phyloP scores from a whole-genome alignment of 2,113 vertebrate genomes.

The Hippocampus comes region DNA sequence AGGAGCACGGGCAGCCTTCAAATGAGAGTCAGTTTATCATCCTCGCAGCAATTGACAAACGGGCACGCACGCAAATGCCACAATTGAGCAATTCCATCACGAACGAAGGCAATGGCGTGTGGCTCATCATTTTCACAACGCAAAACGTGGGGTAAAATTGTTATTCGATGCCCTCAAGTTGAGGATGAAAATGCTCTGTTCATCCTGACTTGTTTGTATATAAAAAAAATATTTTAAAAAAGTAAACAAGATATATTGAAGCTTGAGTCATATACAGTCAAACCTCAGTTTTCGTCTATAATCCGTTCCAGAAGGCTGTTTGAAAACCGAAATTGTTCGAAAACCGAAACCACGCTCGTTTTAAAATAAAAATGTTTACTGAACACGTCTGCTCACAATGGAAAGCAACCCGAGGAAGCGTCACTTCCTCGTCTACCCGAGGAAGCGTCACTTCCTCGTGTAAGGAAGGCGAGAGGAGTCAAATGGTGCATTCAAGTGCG shows the following conservation, averaged over 20 bases:
- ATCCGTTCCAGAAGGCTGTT: no score
- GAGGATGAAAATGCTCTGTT: neutral
- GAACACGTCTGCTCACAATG: no score
- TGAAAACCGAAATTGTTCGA: no score
- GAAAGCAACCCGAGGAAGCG: no score
- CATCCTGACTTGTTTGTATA: slow-evolving; percentile 1
- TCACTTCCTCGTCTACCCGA: no score
- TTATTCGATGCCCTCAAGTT: neutral
- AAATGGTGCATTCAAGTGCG: no score
- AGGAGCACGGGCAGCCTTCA: slow-evolving; percentile 27
- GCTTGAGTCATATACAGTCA: neutral
- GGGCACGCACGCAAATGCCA: slow-evolving; percentile 11
- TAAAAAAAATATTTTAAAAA: neutral
- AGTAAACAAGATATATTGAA: neutral
- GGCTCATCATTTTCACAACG: neutral
- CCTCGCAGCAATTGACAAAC: slow-evolving; percentile 15
- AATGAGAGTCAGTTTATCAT: slow-evolving; percentile 49
- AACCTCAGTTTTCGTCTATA: no score
- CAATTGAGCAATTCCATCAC: slow-evolving; percentile 18
- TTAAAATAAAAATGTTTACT: no score
- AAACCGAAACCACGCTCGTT: no score
- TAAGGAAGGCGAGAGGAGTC: no score
- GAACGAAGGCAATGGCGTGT: slow-evolving; percentile 7
- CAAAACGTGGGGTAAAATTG: neutral
- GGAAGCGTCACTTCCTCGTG: no score